phyloP scores from a whole-genome alignment of 1,140 invertebrate genomes.

The Ctenoplectra terminalis region DNA sequence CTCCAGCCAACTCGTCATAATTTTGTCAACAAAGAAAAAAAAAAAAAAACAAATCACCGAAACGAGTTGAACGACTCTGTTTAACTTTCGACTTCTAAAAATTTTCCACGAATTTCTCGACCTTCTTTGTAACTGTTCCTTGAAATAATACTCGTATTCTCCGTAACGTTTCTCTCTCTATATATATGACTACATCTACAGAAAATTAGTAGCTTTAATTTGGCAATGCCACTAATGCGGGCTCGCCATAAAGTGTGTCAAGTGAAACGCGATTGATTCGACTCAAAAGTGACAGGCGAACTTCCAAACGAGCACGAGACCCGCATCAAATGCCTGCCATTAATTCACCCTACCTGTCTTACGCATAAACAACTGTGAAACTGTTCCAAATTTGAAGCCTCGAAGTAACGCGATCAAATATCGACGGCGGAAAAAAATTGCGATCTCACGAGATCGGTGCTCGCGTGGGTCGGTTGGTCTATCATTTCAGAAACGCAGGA shows the following conservation, averaged over 20 bases:
- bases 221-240: neutral
- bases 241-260: constrained; percentile 15
- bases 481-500: constrained; percentile 24
- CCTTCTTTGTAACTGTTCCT: neutral
- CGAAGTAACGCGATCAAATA: neutral
- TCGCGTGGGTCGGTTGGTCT: neutral
- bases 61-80: neutral
- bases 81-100: neutral
- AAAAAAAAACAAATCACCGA: too few relatives aligned
- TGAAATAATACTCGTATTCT: neutral
- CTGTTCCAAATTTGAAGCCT: neutral
- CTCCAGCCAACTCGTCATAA: neutral
- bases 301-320: neutral
- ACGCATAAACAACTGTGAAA: neutral
- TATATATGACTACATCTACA: too few relatives aligned
- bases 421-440: neutral
- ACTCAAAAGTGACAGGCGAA: neutral
- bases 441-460: constrained; percentile 2
- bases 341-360: neutral
- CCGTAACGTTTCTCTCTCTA: neutral
- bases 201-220: constrained; percentile 10
- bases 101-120: neutral
- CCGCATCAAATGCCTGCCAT: neutral
- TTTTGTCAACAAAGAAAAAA: neutral
- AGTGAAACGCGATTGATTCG: constrained; percentile 37